These are phyloP conservation scores for Myotis pilosus DNA, from an alignment of 2,797 vertebrate genomes.

Conservation along the genomic window DNA sequence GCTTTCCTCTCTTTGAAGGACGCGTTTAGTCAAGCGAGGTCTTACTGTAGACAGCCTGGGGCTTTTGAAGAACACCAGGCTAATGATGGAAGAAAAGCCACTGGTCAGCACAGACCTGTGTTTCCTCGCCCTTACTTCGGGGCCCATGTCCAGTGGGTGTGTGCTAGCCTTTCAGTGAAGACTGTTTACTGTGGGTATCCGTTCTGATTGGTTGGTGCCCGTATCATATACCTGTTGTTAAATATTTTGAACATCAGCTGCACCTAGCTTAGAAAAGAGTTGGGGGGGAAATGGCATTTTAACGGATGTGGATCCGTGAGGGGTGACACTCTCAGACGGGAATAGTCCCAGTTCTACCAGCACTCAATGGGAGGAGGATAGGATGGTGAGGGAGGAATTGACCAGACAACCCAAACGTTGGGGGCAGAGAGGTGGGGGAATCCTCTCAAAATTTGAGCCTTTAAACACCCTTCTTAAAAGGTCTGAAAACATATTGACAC, in stretches of 20 bases:
- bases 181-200: background rate
- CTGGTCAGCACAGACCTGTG: rapidly evolving
- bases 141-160: background rate
- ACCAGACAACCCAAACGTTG: rapidly evolving
- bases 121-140: background rate
- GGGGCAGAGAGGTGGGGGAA: no score
- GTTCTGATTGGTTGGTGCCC: background rate
- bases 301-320: background rate
- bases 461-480: background rate
- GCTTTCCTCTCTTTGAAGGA: background rate
- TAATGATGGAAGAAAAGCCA: background rate
- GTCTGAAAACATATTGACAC: background rate
- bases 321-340: background rate
- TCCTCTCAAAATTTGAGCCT: background rate
- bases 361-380: background rate
- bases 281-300: background rate
- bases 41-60: background rate
- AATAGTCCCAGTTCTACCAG: background rate
- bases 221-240: background rate
- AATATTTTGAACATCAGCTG: slow-evolving; percentile 53
- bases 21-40: background rate
- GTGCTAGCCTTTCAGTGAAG: background rate
- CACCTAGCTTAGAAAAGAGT: background rate
- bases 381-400: background rate
- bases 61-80: background rate